Evolutionary conservation across 2,113 vertebrate genomes (phyloP), one percentile per base, ranked within the genome.

Genomic region (Potamarius usumacintae): DNA sequence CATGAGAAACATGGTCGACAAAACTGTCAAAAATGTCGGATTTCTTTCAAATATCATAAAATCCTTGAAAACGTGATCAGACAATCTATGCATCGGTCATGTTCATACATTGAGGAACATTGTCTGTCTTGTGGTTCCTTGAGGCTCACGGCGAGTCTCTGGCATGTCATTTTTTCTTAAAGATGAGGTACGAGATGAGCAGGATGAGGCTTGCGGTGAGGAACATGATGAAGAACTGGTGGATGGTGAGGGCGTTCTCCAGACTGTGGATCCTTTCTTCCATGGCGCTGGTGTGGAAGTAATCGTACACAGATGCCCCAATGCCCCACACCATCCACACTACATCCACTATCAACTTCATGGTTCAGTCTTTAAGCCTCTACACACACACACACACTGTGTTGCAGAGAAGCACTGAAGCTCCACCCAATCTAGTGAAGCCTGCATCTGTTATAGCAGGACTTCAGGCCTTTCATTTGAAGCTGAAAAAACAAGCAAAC

Each of bases 241-340:
- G 95, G 88, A 95, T 84, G 87, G 91, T 92, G 82, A 95, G 93
- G 90, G 93, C 90, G 18, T 93, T 91, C 92, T 96, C 95, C 91
- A 96, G 91, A 17, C 93, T 87, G 82, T 94, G 93, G 91, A 96
- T 96, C 82, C 95, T 94, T 86, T 95, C 94, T 90, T 96, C 95
- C 95, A 96, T 96, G 89, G 94, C 94, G 53, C 88, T 95, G 88
- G 95, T 96, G 93, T 96, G 91, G 87, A 96, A 92, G 92, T 96
- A 96, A 92, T 96, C 95, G 85, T 96, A 96, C 71, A 96, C 92
- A 78, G 93, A 95, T 89, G 93, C 93, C 12, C 94, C 94, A 52
- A 96, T 94, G 91, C 95, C 95, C 95, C 95, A 96, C 89, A 95
- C 94, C 0, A 92, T 93, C 95, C 95, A 96, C 27, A 94, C 90